Evolutionary conservation across 1,140 invertebrate genomes (phyloP), one percentile per base, ranked within the genome.

Genomic region (Holotrichia oblita): DNA sequence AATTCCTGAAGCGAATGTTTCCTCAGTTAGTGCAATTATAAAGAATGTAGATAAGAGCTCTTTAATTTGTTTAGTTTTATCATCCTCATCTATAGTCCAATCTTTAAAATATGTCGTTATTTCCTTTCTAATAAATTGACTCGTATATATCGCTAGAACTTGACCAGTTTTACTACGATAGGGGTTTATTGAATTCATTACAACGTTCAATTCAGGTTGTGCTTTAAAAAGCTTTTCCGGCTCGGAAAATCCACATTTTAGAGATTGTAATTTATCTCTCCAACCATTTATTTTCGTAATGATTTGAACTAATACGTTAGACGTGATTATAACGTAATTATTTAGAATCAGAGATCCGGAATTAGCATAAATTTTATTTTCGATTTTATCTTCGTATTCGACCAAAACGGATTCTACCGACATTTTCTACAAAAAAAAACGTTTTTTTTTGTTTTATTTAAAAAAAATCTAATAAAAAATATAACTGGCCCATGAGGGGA

Each of bases 21-120:
- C 10, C 40, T 7, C 3, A 69, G 61, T 42, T 10, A 78, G 24
- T 78, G 69, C 41, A 10, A 80, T 40, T 6, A 82, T 77, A 73
- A 81, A 77, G 48, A 82, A 82, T 34, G 80, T 17, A n/a, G 81
- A 78, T 61, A 82, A 61, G 8, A 73, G 34, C n/a, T 81, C 75
- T 40, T 44, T 69, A 17, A 76, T 6, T 24, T 78, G 34, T 20
- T 44, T 24, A 4, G 42, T 7, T 24, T 81, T 81, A 55, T 79
- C 72, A 10, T 44, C 40, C 27, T 55, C 77, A 76, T 81, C 79
- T 0, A 82, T 44, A 6, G 78, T 40, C 81, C 81, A 82, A 73
- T 80, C 77, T 0, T 76, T 2, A 7, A 81, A 77, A 44, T 73
- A 74, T 40, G 22, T 40, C 12, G 64, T 12, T 42, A 40, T 40